A percentile compares a stretch with the other conserved stretches of the same genome.
These are phyloP conservation scores for Grantiella picta DNA, from an alignment of 2,113 vertebrate genomes.

Conservation along the genomic window DNA sequence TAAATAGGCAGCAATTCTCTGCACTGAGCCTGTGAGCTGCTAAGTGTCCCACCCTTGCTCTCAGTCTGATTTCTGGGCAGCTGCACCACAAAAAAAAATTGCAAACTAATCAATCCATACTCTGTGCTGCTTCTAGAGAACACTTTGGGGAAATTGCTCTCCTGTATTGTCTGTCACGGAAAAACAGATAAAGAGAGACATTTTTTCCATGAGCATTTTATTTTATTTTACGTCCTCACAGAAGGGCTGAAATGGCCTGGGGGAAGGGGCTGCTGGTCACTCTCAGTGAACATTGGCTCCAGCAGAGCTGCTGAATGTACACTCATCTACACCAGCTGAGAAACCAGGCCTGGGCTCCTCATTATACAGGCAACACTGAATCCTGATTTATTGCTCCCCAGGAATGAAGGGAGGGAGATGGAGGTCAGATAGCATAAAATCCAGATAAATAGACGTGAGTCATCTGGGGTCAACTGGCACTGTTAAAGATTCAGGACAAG, in stretches of 20 bases:
- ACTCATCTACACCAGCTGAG: not conserved
- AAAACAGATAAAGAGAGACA: not conserved
- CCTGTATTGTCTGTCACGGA: not conserved
- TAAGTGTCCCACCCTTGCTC: not conserved
- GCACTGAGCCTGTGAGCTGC: not conserved
- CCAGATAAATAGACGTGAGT: not conserved
- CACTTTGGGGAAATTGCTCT: not conserved
- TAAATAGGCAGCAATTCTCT: not conserved
- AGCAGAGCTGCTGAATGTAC: not conserved
- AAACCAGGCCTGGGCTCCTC: not conserved
- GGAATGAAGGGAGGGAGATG: not conserved
- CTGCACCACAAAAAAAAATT: not conserved
- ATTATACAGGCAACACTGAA: not conserved
- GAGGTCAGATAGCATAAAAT: not conserved
- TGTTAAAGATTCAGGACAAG: not conserved
- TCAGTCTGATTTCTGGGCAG: not conserved
- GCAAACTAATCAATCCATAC: not conserved
- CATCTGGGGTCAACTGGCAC: not conserved
- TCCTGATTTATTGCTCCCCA: not conserved
- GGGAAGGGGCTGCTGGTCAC: not conserved
- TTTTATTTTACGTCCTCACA: not conserved
- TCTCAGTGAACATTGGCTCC: accelerated
- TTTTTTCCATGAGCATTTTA: not conserved
- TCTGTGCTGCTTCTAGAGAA: not conserved
- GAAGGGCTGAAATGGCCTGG: not conserved